Evolutionary conservation across 2,113 vertebrate genomes (phyloP).

Genomic region (Semnornis frantzii): DNA sequence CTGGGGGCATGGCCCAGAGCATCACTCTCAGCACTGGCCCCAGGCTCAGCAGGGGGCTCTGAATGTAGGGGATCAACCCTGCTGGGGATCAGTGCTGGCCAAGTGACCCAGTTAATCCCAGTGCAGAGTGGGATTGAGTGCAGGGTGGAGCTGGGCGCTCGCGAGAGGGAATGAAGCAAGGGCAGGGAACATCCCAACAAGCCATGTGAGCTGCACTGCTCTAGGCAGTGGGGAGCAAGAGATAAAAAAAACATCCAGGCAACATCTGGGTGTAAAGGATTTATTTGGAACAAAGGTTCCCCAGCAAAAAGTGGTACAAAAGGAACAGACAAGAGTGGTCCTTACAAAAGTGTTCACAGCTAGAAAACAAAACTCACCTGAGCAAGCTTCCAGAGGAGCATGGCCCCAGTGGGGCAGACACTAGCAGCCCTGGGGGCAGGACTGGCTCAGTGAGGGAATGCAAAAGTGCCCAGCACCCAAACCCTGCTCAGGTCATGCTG

Average conservation of each 20-base stretch:
- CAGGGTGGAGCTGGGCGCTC: neutral
- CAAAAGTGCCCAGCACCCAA: slow-evolving; percentile 19
- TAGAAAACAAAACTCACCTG: neutral
- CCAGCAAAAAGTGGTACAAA: neutral
- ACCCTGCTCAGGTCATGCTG: neutral
- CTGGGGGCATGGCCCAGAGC: rapidly evolving
- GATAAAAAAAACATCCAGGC: neutral
- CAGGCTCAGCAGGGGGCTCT: neutral
- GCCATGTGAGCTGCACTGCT: neutral
- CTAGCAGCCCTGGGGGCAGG: neutral
- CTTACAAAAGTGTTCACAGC: slow-evolving; percentile 9
- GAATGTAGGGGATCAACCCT: neutral
- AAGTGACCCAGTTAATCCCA: neutral
- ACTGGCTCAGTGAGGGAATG: slow-evolving; percentile 51
- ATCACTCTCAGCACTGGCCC: rapidly evolving
- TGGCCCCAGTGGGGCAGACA: rapidly evolving
- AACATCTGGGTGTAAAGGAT: neutral
- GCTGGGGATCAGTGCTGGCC: neutral
- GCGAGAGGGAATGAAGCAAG: neutral
- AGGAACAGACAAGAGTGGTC: neutral
- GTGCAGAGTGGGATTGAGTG: neutral
- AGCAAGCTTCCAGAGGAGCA: neutral
- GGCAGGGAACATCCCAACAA: neutral
- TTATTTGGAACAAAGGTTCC: slow-evolving; percentile 20
- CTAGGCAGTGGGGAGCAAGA: neutral